These are phyloP conservation scores for Eumacrocentrus americanus DNA, from an alignment of 2,888 invertebrate genomes.

Conservation along the genomic window DNA sequence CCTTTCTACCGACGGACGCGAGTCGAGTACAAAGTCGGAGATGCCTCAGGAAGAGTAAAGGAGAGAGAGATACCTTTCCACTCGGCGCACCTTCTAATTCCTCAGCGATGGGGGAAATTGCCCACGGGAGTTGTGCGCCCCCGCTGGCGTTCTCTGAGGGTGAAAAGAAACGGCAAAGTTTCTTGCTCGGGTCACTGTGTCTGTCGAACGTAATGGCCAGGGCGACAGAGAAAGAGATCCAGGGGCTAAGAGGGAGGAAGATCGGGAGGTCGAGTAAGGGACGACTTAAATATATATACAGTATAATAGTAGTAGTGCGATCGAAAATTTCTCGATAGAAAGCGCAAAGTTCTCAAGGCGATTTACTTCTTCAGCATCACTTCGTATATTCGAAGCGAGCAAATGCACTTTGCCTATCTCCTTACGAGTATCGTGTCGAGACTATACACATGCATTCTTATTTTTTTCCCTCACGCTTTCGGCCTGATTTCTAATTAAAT, in stretches of 20 bases:
- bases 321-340: constrained; percentile 6
- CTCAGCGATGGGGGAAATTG: constrained; percentile 2
- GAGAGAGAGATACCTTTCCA: neutral
- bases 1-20: neutral
- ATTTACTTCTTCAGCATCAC: neutral
- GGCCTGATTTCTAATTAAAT: neutral
- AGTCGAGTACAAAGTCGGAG: constrained; percentile 6
- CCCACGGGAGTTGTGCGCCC: constrained; percentile 3
- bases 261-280: neutral
- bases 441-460: neutral
- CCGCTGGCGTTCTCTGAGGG: neutral
- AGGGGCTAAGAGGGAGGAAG: neutral
- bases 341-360: constrained; percentile 9
- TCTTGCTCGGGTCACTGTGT: neutral
- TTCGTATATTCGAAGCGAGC: neutral
- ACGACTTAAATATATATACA: neutral
- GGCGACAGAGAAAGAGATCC: neutral
- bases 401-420: constrained; percentile 7
- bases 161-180: constrained; percentile 2
- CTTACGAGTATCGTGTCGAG: neutral
- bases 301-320: neutral
- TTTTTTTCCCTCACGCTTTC: neutral
- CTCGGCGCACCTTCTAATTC: constrained; percentile 15
- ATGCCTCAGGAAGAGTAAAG: neutral
- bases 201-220: constrained; percentile 5